Percentiles rank a stretch among this genome's conserved stretches.
phyloP scores from a whole-genome alignment of 2,113 vertebrate genomes.

The Merops nubicus region DNA sequence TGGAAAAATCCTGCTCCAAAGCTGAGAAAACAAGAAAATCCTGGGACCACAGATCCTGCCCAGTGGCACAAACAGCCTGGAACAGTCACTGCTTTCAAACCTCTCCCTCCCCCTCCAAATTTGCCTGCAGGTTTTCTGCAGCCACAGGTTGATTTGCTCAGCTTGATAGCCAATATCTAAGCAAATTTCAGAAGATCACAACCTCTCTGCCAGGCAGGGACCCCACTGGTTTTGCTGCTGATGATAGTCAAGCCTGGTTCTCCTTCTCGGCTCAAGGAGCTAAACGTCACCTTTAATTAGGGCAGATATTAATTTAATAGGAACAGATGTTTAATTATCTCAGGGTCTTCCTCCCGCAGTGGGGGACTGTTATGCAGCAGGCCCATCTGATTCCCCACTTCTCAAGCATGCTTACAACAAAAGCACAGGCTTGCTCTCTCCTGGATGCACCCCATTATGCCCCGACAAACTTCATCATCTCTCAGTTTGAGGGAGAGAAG shows the following conservation, averaged over 20 bases:
- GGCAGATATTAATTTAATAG: neutral
- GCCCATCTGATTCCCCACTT: neutral
- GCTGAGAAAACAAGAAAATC: neutral
- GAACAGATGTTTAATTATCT: constrained; percentile 3
- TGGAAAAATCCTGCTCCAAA: neutral
- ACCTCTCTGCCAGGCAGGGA: neutral
- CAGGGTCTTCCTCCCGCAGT: neutral
- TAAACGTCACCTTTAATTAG: neutral
- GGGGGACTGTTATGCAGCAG: neutral
- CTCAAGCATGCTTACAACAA: neutral
- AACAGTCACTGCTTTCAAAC: neutral
- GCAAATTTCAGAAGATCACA: neutral
- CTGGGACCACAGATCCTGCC: too few species aligned
- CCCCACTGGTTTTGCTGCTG: neutral
- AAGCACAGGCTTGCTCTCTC: neutral
- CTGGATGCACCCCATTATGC: neutral
- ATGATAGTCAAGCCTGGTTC: neutral
- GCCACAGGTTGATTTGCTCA: neutral
- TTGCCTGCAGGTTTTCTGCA: neutral
- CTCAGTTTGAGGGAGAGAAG: neutral
- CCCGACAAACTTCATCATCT: neutral
- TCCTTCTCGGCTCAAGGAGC: neutral
- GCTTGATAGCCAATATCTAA: neutral
- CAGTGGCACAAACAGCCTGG: fast-evolving
- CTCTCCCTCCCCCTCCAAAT: neutral